A percentile compares a stretch with the other conserved stretches of the same genome.
Evolutionary conservation across 2,113 vertebrate species (phyloP).

Genomic region (Gasterosteus aculeatus): DNA sequence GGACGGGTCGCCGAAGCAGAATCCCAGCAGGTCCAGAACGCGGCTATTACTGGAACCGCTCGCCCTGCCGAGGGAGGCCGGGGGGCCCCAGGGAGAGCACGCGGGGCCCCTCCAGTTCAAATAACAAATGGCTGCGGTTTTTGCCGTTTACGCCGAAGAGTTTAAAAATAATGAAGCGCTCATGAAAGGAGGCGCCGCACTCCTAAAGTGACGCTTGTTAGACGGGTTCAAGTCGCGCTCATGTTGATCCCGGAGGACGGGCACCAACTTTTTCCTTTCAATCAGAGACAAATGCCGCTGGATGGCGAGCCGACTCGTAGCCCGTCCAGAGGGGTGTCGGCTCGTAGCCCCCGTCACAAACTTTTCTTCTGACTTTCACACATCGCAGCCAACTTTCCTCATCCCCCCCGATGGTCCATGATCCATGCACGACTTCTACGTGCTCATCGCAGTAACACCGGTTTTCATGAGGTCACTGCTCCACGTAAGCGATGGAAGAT

Average conservation of each 20-base stretch:
- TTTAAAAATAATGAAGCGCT: constrained; percentile 52
- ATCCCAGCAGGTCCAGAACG: constrained; percentile 39
- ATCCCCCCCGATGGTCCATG: no score
- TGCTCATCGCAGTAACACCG: background rate
- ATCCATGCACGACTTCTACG: no score
- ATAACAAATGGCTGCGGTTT: constrained; percentile 46
- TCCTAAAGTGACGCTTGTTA: constrained; percentile 14
- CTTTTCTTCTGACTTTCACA: constrained; percentile 21
- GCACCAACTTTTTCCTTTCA: background rate
- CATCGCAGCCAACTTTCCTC: constrained; percentile 20
- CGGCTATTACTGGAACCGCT: constrained; percentile 40
- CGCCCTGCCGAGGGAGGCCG: constrained; percentile 24
- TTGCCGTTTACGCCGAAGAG: constrained; percentile 19
- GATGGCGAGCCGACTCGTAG: background rate
- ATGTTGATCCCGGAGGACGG: constrained; percentile 4
- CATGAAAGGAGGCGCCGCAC: constrained; percentile 28
- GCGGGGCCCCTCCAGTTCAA: constrained; percentile 39
- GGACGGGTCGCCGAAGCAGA: constrained; percentile 47
- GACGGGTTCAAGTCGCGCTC: background rate
- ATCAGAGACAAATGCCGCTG: background rate
- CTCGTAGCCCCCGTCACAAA: no score
- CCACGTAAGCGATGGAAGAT: background rate
- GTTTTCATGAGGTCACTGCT: background rate
- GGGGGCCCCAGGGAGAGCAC: constrained; percentile 27
- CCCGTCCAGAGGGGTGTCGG: background rate